Evolutionary conservation across 2,113 vertebrate species (phyloP), one percentile per base, ranked within the genome.

Genomic region (Phalacrocorax pelagicus): DNA sequence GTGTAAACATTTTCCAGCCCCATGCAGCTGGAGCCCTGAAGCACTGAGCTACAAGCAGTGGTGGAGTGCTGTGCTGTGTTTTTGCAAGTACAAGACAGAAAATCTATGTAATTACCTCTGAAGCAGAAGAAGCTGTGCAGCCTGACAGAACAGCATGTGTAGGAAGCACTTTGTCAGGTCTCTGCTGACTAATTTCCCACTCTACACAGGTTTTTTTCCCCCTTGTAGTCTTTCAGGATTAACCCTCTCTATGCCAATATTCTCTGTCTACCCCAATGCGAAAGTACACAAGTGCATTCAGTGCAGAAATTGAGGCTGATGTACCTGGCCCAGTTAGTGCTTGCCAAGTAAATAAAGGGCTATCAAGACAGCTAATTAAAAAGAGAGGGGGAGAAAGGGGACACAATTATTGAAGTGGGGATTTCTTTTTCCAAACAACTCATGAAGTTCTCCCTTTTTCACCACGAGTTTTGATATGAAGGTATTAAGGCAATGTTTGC

Each of bases 41-140:
- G 98, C 98, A 98, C 96, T 98, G 98, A 98, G 98, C 97, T 96
- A 99, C 97, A 98, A 98, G 98, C 98, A 94, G 98, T 96, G 97
- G 97, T 96, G 96, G 98, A 98, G 98, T 99, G 98, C 99, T 98
- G 98, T 98, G 98, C 99, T 99, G 98, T 99, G 99, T 99, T 99
- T 99, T 98, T 98, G 98, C 98, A 98, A 99, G 98, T 99, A 99
- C 99, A 99, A 99, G 99, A 99, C 99, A 99, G 99, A 99, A 99
- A 99, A 99, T 99, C 99, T 99, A 99, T 99, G 99, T 99, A 99
- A 99, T 99, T 99, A 99, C 99, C 99, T 99, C 98, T 99, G 99
- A 99, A 99, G 99, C 99, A 98, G 98, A 98, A 99, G 99, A 99
- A 97, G 98, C 98, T 98, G 98, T 98, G 98, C 98, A 97, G 98